Conservation (phyloP, 2,888 invertebrate species). For the Andrena trimmerana region DNA sequence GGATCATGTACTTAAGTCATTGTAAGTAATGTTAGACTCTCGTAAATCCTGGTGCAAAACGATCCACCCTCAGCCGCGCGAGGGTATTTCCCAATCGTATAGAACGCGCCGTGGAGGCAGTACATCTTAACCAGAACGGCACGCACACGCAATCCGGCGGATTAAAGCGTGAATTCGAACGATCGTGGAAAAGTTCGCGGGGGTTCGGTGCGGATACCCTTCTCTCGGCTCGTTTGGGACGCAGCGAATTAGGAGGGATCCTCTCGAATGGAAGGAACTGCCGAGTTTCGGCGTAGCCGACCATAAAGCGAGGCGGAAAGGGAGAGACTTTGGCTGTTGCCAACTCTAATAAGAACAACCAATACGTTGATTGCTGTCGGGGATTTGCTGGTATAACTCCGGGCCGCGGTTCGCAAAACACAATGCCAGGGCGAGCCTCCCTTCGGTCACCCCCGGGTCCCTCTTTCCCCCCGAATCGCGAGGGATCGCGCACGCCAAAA, state of each 20-base stretch:
- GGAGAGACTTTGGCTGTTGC: conserved; percentile 73
- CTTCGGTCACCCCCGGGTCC: conserved; percentile 47
- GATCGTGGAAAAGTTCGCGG: conserved; percentile 28
- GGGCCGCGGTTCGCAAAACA: conserved; percentile 78
- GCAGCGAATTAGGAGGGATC: conserved; percentile 43
- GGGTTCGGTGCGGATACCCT: conserved; percentile 36
- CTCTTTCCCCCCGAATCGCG: conserved; percentile 9
- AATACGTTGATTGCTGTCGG: conserved; percentile 81
- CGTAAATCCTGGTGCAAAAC: not conserved
- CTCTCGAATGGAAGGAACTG: conserved; percentile 55
- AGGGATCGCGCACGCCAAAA: conserved; percentile 61
- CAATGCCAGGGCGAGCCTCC: conserved; percentile 71
- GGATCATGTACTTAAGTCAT: too few relatives aligned
- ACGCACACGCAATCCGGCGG: conserved; percentile 61
- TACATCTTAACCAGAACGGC: conserved; percentile 19
- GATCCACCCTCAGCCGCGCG: not conserved
- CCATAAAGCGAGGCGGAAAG: conserved; percentile 70
- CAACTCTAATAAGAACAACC: conserved; percentile 82
- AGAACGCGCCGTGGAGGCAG: not conserved
- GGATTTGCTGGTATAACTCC: conserved; percentile 74
- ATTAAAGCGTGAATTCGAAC: conserved; percentile 31
- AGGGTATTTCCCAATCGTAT: conserved; percentile 3
- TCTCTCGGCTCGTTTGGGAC: conserved; percentile 57
- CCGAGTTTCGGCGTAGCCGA: conserved; percentile 62
- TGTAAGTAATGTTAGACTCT: not conserved